Percentiles rank a stretch among this genome's conserved stretches.
phyloP scores from a whole-genome alignment of 2,797 vertebrate genomes.

The Lophius americanus region DNA sequence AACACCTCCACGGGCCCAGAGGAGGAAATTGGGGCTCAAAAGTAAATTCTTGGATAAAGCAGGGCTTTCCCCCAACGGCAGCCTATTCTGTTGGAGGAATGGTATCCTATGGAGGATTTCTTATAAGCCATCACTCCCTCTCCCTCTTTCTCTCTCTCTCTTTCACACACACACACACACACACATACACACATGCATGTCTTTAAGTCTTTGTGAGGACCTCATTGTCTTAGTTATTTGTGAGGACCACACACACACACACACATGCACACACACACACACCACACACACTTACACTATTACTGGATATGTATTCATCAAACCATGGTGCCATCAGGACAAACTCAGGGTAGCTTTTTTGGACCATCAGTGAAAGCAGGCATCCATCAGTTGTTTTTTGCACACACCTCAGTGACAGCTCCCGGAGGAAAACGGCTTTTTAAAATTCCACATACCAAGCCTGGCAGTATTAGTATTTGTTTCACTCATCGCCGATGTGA shows the following conservation, averaged over 20 bases:
- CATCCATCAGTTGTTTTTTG: slow-evolving; percentile 56
- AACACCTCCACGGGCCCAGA: slow-evolving; percentile 61
- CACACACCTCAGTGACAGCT: slow-evolving; percentile 46
- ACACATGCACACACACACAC: slow-evolving; percentile 19
- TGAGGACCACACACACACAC: not conserved
- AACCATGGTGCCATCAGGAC: slow-evolving; percentile 64
- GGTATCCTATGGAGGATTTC: slow-evolving; percentile 73
- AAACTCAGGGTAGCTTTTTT: slow-evolving; percentile 59
- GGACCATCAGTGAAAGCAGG: slow-evolving; percentile 50
- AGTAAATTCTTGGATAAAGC: slow-evolving; percentile 76
- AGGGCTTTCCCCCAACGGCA: slow-evolving; percentile 64
- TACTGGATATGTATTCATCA: slow-evolving; percentile 63
- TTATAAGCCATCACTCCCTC: slow-evolving; percentile 45
- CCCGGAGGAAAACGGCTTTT: slow-evolving; percentile 32
- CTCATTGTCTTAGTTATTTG: too few species aligned
- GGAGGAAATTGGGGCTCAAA: slow-evolving; percentile 70
- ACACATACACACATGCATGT: not conserved
- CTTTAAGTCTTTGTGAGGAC: too few species aligned
- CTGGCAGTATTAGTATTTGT: slow-evolving; percentile 44
- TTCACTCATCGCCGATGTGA: slow-evolving; percentile 31
- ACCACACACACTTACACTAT: slow-evolving; percentile 31
- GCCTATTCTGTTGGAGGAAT: slow-evolving; percentile 75
- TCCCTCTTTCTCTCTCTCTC: too few species aligned
- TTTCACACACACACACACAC: too few species aligned
- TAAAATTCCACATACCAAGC: slow-evolving; percentile 35